Evolutionary conservation across 30 jellyfish, hydroid and myxozoan genomes (phyloP), one percentile per base, ranked within the genome.

Genomic region (Nemopilema nomurai): DNA sequence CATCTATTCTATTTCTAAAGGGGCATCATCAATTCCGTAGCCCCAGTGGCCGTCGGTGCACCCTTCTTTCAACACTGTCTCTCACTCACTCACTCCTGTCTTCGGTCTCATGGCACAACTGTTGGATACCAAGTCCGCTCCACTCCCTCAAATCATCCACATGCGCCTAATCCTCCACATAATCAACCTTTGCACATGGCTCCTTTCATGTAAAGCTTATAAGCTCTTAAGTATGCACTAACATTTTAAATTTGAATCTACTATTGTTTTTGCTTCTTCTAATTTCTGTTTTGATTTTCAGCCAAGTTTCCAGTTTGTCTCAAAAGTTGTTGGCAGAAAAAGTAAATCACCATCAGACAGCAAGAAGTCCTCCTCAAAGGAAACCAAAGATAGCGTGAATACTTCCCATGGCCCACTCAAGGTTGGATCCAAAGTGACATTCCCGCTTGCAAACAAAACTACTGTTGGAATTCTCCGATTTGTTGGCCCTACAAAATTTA

Each of bases 401-500:
- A 21, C 82, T 32, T 20, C 63, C 23, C 25, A 29, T 29, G 26
- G 67, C 30, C 16, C 80, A 26, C 71, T 91, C 57, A 73, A 70
- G 27, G 74, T 83, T 70, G 97, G 96, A 23, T 84, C 76, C 86
- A 83, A 70, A 33, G 97, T 93, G 22, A 73, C 88, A 64, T 83
- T 93, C 82, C 83, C 90, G 1, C 72, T 82, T 52, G 49, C 83
- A 52, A 83, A 91, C 76, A 88, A 84, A 80, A 83, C 80, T 19
- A 67, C 73, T 8, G 29, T 49, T 49, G 98, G 98, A 27, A 73
- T 57, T 18, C 79, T 84, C 28, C 52, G 80, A 62, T 93, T 67
- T 77, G 78, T 89, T 75, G 98, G 98, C 41, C 81, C 82, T 21
- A 93, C 98, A 27, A 85, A 79, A 16, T 93, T 93, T 78, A 88